Percentiles rank a stretch among this genome's conserved stretches.
These are phyloP conservation scores for Cotesia congregata DNA, from an alignment of 2,888 invertebrate genomes.

Conservation along the genomic window DNA sequence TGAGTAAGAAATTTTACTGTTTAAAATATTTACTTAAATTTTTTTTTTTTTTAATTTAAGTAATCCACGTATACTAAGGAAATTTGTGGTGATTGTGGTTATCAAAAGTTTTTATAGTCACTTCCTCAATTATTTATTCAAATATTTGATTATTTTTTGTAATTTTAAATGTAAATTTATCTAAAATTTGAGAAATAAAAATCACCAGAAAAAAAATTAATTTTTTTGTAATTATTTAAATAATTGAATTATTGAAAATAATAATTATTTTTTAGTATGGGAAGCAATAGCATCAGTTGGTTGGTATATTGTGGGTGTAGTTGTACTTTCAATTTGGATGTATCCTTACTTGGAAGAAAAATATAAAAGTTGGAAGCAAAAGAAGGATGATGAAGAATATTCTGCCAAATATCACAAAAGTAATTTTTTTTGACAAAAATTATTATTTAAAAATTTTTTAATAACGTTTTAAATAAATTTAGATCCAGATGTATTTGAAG, in stretches of 20 bases:
- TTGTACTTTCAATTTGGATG: constrained; percentile 59
- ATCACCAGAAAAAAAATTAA: too few species aligned
- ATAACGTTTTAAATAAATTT: constrained; percentile 37
- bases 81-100: background rate
- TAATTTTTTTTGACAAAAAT: constrained; percentile 49
- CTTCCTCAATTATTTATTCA: background rate
- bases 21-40: background rate
- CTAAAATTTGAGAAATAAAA: too few species aligned
- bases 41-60: background rate
- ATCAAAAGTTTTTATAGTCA: background rate
- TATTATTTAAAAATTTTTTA: constrained; percentile 25
- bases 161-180: background rate
- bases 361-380: constrained; percentile 62
- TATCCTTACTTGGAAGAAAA: constrained; percentile 64
- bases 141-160: background rate
- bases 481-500: constrained; percentile 70
- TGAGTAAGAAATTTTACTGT: background rate
- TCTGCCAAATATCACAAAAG: constrained; percentile 71
- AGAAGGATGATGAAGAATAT: constrained; percentile 66
- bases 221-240: too few species aligned
- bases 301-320: constrained; percentile 67
- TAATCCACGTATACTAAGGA: background rate
- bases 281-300: constrained; percentile 59
- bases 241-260: too few species aligned
- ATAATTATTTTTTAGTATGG: constrained; percentile 52